Conservation (phyloP, 92 coral and sea anemone genomes). For the Micromussa lordhowensis region DNA sequence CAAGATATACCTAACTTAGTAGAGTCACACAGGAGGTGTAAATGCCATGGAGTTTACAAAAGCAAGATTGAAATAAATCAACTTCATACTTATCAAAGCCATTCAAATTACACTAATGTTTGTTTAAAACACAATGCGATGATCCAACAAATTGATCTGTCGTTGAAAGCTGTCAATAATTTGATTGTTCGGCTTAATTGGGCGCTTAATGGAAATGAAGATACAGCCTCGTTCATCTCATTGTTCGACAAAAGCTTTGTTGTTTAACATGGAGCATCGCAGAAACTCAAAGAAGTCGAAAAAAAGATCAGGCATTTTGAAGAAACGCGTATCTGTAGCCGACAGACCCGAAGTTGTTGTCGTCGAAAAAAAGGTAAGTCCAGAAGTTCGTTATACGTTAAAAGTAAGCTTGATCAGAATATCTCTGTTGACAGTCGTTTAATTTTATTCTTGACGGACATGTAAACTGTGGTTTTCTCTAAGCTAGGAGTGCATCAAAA, state of each 20-base stretch:
- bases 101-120: constrained; percentile 24
- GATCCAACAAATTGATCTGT: constrained; percentile 1
- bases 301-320: constrained; percentile 25
- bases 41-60: not conserved
- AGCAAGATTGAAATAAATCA: not conserved
- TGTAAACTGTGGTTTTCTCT: not conserved
- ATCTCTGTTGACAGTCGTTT: not conserved
- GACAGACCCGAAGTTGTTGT: constrained; percentile 3
- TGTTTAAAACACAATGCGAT: constrained; percentile 36
- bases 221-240: constrained; percentile 4
- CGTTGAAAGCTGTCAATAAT: constrained; percentile 26
- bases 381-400: not conserved
- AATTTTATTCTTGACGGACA: not conserved
- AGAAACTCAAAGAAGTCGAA: constrained; percentile 20
- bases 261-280: constrained; percentile 27
- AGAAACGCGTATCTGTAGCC: constrained; percentile 8
- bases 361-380: constrained; percentile 24
- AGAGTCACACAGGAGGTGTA: too few species aligned
- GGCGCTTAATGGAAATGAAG: constrained; percentile 20
- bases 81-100: not conserved
- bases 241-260: not conserved
- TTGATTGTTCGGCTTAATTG: constrained; percentile 9
- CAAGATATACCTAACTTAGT: not conserved
- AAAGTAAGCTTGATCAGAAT: not conserved
- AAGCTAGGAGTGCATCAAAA: not conserved